phyloP scores from a whole-genome alignment of 2,797 vertebrate genomes.

The Molothrus aeneus region DNA sequence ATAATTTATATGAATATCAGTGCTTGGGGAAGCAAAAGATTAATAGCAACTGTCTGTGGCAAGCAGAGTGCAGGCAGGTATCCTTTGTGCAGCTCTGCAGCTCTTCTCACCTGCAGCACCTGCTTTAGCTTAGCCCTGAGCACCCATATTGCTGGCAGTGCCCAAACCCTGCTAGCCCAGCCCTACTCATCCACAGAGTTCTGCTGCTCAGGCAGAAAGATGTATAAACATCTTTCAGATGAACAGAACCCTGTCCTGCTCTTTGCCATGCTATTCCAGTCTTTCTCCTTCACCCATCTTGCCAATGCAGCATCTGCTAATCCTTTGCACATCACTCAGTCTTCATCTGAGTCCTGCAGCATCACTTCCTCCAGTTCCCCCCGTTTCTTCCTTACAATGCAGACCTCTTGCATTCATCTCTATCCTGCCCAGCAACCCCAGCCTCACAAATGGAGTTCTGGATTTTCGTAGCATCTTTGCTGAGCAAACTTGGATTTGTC shows the following conservation, averaged over 20 bases:
- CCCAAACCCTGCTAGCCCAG: not conserved
- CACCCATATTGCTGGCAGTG: not conserved
- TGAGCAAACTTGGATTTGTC: not conserved
- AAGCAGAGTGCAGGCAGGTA: not conserved
- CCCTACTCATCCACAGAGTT: not conserved
- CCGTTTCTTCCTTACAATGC: not conserved
- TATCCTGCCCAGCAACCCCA: not conserved
- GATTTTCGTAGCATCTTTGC: not conserved
- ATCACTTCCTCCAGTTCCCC: not conserved
- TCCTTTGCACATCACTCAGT: not conserved
- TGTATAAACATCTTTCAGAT: not conserved
- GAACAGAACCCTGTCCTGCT: not conserved
- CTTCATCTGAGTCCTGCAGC: not conserved
- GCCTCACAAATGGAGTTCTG: not conserved
- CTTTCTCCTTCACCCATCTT: not conserved
- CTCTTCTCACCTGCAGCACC: not conserved
- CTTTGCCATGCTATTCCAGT: not conserved
- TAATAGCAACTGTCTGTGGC: not conserved
- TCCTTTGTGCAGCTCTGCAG: not conserved
- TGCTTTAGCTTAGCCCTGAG: not conserved
- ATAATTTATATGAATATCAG: slow-evolving; percentile 31
- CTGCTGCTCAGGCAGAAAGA: not conserved
- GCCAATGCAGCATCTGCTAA: not conserved
- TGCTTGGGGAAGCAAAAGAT: not conserved
- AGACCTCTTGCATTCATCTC: not conserved